phyloP scores from a whole-genome alignment of 2,113 vertebrate species.

The Gadus chalcogrammus region DNA sequence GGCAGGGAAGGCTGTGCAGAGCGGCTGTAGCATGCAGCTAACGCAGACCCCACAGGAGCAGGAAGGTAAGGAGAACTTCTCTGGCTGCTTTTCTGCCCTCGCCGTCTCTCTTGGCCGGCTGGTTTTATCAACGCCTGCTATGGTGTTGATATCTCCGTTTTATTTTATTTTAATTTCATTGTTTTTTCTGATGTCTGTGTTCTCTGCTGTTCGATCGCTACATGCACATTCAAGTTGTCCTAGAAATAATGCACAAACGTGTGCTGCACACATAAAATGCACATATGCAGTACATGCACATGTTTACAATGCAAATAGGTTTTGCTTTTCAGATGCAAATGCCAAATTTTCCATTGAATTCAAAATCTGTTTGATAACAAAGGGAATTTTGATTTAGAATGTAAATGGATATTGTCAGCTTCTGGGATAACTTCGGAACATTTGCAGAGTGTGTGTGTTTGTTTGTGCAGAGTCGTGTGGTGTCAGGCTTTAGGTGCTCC shows the following conservation, averaged over 20 bases:
- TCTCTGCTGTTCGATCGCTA: neutral
- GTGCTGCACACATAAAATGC: no score
- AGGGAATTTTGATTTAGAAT: no score
- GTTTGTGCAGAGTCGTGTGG: neutral
- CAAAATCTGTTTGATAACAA: no score
- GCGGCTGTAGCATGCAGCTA: neutral
- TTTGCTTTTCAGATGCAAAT: no score
- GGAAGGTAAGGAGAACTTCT: neutral
- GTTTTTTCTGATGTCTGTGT: neutral
- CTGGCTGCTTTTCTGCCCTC: neutral
- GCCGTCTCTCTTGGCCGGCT: no score
- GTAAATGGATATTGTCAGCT: neutral
- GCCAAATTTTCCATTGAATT: no score
- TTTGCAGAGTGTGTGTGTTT: neutral
- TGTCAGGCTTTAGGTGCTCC: neutral
- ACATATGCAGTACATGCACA: no score
- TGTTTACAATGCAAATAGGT: no score
- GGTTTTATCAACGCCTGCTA: neutral
- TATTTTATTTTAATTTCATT: neutral
- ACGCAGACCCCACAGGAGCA: neutral
- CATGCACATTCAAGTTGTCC: neutral
- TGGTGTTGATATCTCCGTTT: neutral
- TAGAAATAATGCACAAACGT: no score
- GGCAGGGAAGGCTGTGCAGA: neutral
- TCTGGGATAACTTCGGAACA: neutral